Evolutionary conservation across 2,888 invertebrate genomes (phyloP), one percentile per base, ranked within the genome.

Genomic region (Limnephilus rhombicus): DNA sequence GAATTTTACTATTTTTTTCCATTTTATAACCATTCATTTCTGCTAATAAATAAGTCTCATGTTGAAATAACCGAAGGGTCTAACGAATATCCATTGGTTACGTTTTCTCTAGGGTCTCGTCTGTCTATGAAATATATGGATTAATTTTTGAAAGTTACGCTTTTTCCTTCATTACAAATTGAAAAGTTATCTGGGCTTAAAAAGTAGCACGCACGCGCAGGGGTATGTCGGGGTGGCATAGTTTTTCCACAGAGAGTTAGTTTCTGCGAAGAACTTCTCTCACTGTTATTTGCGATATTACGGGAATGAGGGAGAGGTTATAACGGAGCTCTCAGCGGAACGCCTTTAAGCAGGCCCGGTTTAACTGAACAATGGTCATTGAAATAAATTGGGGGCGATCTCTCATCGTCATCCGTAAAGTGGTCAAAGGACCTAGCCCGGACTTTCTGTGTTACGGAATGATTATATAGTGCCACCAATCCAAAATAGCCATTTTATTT

Each of bases 331-430:
- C 24, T 68, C 68, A 68, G 68, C n/a, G n/a, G 68, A 9, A 68
- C 68, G 68, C 68, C 68, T n/a, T 88, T 89, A 90, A 89, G 92
- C 89, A 80, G 85, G 89, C 24, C 68, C 29, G 29, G 31, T 89
- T 92, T 91, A 89, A 53, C 90, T 85, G 31, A 85, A 80, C 91
- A 93, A 92, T 90, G 93, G 93, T 92, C 93, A 93, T 93, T 92
- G 93, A 92, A 91, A 92, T 91, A 89, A 91, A 93, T 88, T 92
- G 85, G 82, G 53, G 88, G 31, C 37, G 82, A 93, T 93, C 91
- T 91, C 85, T 93, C 92, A 92, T 92, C 92, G 90, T 93, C 93
- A 90, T 85, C 13, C 87, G 53, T 91, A 90, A 92, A 86, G 81
- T 49, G 86, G 82, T 31, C 86, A 15, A 31, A 29, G 86, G 53